phyloP scores from a whole-genome alignment of 2,797 vertebrate genomes.

The Clarias pachynema region DNA sequence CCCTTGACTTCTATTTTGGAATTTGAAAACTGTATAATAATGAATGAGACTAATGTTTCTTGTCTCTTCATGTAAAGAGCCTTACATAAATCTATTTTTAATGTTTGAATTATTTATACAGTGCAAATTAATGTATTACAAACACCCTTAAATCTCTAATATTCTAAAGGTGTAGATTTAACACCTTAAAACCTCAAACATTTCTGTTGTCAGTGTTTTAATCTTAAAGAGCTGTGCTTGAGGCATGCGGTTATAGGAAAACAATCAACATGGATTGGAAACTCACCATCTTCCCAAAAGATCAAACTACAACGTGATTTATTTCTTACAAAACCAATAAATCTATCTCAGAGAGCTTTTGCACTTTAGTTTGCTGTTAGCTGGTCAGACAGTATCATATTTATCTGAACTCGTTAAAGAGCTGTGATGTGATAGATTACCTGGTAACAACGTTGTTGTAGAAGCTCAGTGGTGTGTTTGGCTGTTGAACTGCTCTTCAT shows the following conservation, averaged over 20 bases:
- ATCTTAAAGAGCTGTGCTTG: background rate
- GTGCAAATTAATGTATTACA: no score
- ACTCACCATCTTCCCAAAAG: background rate
- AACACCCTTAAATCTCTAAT: background rate
- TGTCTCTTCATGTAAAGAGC: background rate
- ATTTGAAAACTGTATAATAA: background rate
- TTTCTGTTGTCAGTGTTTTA: background rate
- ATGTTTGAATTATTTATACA: background rate
- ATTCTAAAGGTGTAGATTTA: background rate
- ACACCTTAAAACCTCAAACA: no score
- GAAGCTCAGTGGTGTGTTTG: conserved; percentile 71
- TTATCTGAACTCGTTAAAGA: background rate
- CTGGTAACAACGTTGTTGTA: conserved; percentile 88
- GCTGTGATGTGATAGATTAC: conserved; percentile 65
- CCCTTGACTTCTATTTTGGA: background rate
- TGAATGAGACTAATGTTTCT: background rate
- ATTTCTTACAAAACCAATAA: background rate
- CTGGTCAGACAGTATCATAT: background rate
- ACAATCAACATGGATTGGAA: background rate
- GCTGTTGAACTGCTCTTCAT: conserved; percentile 73
- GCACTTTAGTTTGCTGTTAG: background rate
- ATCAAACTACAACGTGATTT: background rate
- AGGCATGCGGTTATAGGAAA: background rate
- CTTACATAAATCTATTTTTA: background rate
- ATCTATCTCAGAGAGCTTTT: background rate